These are phyloP conservation scores for Helicoverpa zea DNA, from an alignment of 1,140 invertebrate species.

Conservation along the genomic window DNA sequence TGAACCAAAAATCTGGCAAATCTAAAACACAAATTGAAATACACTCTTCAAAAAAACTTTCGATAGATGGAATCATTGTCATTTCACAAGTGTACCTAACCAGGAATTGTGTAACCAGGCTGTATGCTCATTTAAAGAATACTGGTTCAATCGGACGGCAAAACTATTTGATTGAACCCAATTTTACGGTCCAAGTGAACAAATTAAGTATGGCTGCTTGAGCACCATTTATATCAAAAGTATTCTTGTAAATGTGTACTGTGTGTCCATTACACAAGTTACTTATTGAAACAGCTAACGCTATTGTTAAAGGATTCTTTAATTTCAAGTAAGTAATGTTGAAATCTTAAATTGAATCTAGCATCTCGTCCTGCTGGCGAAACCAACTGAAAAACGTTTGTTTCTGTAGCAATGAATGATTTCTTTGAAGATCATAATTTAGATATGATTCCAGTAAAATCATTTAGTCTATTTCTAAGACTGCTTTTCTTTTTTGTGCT, in stretches of 20 bases:
- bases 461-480: no score
- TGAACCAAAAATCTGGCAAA: not conserved
- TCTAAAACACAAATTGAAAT: not conserved
- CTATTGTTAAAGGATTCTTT: no score
- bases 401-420: no score
- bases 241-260: not conserved
- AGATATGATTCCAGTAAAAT: not conserved
- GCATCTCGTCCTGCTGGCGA: no score
- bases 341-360: no score
- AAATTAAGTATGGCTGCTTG: not conserved
- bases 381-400: no score
- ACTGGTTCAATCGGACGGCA: not conserved
- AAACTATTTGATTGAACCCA: constrained; percentile 6
- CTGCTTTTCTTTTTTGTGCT: no score
- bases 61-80: not conserved
- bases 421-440: no score
- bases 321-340: no score
- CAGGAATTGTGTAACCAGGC: not conserved
- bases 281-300: no score
- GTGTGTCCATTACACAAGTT: no score
- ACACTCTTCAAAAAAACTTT: not conserved
- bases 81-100: not conserved
- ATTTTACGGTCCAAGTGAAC: constrained; percentile 1
- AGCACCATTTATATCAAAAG: not conserved
- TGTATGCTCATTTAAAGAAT: constrained; percentile 3